phyloP scores from a whole-genome alignment of 2,888 invertebrate species.

The Trichogramma evanescens region DNA sequence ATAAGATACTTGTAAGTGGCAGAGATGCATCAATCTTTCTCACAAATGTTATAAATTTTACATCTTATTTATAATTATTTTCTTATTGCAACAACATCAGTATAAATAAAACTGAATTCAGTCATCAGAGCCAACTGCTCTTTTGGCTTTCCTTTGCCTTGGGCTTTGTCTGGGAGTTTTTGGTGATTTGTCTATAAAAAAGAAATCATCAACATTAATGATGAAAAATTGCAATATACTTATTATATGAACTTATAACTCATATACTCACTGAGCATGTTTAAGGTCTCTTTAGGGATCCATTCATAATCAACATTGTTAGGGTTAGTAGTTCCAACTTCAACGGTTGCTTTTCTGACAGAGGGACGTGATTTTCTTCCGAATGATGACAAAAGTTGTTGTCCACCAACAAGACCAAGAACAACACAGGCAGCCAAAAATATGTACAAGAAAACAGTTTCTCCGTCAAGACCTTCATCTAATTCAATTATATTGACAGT shows the following conservation, averaged over 20 bases:
- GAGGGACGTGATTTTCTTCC: conserved; percentile 64
- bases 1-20: conserved; percentile 14
- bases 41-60: conserved; percentile 13
- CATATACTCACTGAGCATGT: conserved; percentile 68
- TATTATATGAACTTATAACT: not conserved
- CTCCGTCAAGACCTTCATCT: conserved; percentile 94
- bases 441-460: conserved; percentile 96
- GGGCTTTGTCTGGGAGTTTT: conserved; percentile 65
- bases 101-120: conserved; percentile 32
- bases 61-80: conserved; percentile 13
- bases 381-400: conserved; percentile 78
- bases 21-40: conserved; percentile 9
- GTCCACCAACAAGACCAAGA: conserved; percentile 78
- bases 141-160: conserved; percentile 70
- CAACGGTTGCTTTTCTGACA: conserved; percentile 61
- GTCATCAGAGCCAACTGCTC: conserved; percentile 66
- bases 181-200: conserved; percentile 64
- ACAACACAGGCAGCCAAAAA: conserved; percentile 87
- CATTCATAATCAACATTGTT: conserved; percentile 97
- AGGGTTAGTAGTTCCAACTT: conserved; percentile 84
- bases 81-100: conserved; percentile 12
- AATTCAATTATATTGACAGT: conserved; percentile 93
- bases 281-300: conserved; percentile 87
- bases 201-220: conserved; percentile 1
- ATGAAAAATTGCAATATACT: too few relatives aligned